These are phyloP conservation scores for Cremastinae sp. DNA, from an alignment of 2,888 invertebrate genomes.

Conservation along the genomic window DNA sequence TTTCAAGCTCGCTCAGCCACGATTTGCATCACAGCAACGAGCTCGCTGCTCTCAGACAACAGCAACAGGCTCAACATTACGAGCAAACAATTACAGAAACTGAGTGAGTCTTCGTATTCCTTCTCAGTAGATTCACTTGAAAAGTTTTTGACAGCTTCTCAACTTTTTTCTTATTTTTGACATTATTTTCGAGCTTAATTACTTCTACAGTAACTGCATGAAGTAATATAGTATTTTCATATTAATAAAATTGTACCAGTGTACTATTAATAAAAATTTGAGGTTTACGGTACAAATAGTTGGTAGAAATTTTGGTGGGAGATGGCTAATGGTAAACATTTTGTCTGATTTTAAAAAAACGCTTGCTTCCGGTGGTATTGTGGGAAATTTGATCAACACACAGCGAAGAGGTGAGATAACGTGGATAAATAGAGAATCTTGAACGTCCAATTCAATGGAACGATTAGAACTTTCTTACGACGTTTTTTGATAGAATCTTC, in stretches of 20 bases:
- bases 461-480: conserved; percentile 40
- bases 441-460: conserved; percentile 11
- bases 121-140: too few species aligned
- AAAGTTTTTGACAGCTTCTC: too few species aligned
- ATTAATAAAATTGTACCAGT: too few species aligned
- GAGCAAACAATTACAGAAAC: conserved; percentile 78
- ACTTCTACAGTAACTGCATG: too few species aligned
- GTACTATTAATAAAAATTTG: too few species aligned
- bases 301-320: conserved; percentile 69
- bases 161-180: too few species aligned
- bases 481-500: conserved; percentile 55
- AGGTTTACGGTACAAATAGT: too few species aligned
- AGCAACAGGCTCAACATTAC: conserved; percentile 72
- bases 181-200: too few species aligned
- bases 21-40: conserved; percentile 78
- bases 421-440: conserved; percentile 24
- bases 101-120: conserved; percentile 71
- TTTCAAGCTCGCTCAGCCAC: conserved; percentile 76
- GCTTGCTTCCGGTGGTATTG: conserved; percentile 68
- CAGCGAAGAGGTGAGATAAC: conserved; percentile 76
- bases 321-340: conserved; percentile 69
- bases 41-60: conserved; percentile 75
- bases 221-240: too few species aligned
- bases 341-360: conserved; percentile 66
- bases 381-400: conserved; percentile 62